These are phyloP conservation scores for Allolobophora icterica DNA, from an alignment of 2,888 invertebrate genomes.

Conservation along the genomic window DNA sequence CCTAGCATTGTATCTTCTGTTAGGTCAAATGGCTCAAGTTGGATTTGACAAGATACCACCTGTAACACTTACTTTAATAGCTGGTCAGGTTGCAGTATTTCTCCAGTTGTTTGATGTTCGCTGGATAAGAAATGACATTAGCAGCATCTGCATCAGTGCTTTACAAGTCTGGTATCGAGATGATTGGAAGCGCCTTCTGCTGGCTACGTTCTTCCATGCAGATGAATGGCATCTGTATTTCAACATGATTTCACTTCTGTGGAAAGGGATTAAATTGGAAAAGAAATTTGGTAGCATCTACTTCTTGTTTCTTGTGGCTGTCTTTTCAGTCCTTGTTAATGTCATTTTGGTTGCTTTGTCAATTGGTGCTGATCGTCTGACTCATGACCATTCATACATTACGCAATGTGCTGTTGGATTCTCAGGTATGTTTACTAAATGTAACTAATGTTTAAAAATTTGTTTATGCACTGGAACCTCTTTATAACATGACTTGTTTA, in stretches of 20 bases:
- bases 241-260: constrained; percentile 73
- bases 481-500: background rate
- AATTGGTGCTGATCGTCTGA: constrained; percentile 64
- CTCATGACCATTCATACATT: constrained; percentile 67
- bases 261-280: constrained; percentile 66
- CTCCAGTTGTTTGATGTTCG: constrained; percentile 56
- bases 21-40: constrained; percentile 48
- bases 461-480: background rate
- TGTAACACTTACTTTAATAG: constrained; percentile 68
- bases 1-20: constrained; percentile 39
- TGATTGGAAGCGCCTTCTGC: constrained; percentile 63
- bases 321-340: constrained; percentile 69
- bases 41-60: constrained; percentile 68
- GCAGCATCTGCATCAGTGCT: constrained; percentile 70
- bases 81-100: constrained; percentile 66
- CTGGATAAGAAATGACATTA: constrained; percentile 44
- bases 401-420: constrained; percentile 73
- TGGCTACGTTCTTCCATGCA: constrained; percentile 71
- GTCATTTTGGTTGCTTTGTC: constrained; percentile 67
- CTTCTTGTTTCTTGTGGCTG: constrained; percentile 69
- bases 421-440: constrained; percentile 67
- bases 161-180: constrained; percentile 64
- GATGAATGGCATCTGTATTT: constrained; percentile 74
- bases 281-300: constrained; percentile 68
- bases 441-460: background rate